Base-by-base conservation (phyloP, 2,797 vertebrate species). In the Eptatretus atami region DNA sequence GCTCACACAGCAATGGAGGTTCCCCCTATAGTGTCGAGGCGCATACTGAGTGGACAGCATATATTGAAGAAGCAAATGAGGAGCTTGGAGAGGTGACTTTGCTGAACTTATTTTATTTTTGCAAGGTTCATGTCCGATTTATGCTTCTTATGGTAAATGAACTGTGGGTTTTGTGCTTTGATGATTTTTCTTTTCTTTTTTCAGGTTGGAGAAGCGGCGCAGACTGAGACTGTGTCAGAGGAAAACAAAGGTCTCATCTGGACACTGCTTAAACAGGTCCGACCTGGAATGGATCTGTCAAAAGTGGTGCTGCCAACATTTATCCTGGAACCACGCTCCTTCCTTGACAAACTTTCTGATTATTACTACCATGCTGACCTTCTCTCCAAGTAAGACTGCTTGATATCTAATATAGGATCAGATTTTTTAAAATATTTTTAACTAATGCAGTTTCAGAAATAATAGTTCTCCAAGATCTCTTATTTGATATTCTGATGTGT, bases 231-330 rank as follows among this genome's bases (percentile, higher is more conserved):
- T 0, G 90, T 98, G 13, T 98, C 90, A 31, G 90, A 98, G 73
- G 90, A 98, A 75, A 94, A 98, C 67, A 98, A 98, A 72, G 93
- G 88, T 70, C 77, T 98, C 65, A 98, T 98, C 67, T 98, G 90
- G 88, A 95, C 85, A 1, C 69, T 98, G 15, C 70, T 98, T 72
- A 98, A 98, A 72, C 90, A 98, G 74, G 87, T 98, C 9, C 80
- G 90, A 1, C 90, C 90, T 1, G 90, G 88, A 66, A 95, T 95
- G 88, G 88, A 95, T 67, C 78, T 98, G 63, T 95, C 90, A 69
- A 92, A 93, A 71, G 88, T 98, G 68, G 90, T 95, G 53, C 75
- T 98, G 68, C 90, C 90, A 67, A 98, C 90, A 0, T 98, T 98
- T 75, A 94, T 98, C 72, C 78, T 98, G 74, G 90, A 98, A 70